Evolutionary conservation across 2,113 vertebrate genomes (phyloP).

Genomic region (Corvus cornix): DNA sequence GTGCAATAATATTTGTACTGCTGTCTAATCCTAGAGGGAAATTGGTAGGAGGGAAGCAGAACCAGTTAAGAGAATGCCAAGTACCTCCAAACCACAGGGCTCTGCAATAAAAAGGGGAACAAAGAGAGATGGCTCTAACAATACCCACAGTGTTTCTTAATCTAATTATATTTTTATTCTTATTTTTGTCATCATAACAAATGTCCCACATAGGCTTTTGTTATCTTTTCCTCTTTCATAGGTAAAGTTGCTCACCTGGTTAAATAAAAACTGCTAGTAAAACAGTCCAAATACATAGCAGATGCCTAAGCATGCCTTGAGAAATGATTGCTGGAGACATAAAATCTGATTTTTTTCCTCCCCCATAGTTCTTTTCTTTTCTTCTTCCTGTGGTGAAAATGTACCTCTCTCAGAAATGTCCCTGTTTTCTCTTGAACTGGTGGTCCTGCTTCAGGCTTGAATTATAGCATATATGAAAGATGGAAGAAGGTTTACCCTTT

Average conservation of each 20-base stretch:
- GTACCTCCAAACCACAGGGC: neutral
- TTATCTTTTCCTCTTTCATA: constrained; percentile 10
- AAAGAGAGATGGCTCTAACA: constrained; percentile 23
- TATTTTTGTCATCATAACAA: neutral
- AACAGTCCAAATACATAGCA: neutral
- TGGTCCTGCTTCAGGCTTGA: neutral
- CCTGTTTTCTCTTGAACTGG: neutral
- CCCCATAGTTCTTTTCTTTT: neutral
- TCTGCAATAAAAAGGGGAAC: constrained; percentile 3
- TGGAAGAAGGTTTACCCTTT: neutral
- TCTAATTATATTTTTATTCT: neutral
- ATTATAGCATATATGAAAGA: neutral
- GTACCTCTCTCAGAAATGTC: neutral
- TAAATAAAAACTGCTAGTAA: constrained; percentile 13
- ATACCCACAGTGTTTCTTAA: constrained; percentile 17
- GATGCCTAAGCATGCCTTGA: neutral
- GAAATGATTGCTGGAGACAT: neutral
- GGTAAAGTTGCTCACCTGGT: constrained; percentile 5
- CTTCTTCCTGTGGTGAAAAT: neutral
- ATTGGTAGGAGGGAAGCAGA: neutral
- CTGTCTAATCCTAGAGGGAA: constrained; percentile 27
- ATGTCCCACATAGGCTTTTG: neutral
- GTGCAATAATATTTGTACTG: constrained; percentile 40
- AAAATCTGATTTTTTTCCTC: neutral
- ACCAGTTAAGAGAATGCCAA: constrained; percentile 26